These are phyloP conservation scores for Pseudomugil tenellus DNA, from an alignment of 2,797 vertebrate species.

Conservation along the genomic window DNA sequence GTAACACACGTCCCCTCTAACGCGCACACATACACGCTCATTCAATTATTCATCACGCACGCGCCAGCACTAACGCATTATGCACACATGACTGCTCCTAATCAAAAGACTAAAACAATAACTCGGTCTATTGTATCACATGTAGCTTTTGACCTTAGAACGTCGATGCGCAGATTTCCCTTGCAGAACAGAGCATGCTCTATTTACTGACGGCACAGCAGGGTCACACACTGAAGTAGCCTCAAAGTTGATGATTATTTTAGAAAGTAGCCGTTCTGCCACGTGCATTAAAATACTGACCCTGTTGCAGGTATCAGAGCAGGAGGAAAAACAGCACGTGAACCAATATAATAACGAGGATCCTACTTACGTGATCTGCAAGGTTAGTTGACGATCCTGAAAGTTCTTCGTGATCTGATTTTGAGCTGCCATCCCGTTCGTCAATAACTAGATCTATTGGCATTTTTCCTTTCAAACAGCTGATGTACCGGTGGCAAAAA, in stretches of 20 bases:
- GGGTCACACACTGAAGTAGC: conserved; percentile 52
- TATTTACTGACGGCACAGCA: conserved; percentile 67
- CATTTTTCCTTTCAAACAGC: conserved; percentile 99
- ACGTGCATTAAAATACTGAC: neutral
- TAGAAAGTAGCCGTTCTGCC: conserved; percentile 12
- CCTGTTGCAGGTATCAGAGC: conserved; percentile 13
- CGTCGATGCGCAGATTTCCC: conserved; percentile 72
- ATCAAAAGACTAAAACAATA: conserved; percentile 83
- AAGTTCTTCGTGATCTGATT: conserved; percentile 98
- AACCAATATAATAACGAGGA: conserved; percentile 35
- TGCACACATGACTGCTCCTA: conserved; percentile 75
- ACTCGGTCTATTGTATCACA: conserved; percentile 77
- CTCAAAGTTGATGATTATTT: conserved; percentile 34
- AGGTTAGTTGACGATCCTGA: conserved; percentile 99
- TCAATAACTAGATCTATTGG: conserved; percentile 99
- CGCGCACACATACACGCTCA: conserved; percentile 24
- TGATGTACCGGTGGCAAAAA: conserved; percentile 99
- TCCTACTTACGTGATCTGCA: conserved; percentile 96
- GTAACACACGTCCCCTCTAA: conserved; percentile 23
- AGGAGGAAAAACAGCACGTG: conserved; percentile 8
- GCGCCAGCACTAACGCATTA: conserved; percentile 62
- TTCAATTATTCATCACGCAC: conserved; percentile 33
- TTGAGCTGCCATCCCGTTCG: conserved; percentile 98
- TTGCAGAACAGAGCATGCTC: conserved; percentile 67
- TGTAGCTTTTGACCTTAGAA: conserved; percentile 78